Evolutionary conservation across 2,888 invertebrate species (phyloP).

Genomic region (Apodemia duryi): DNA sequence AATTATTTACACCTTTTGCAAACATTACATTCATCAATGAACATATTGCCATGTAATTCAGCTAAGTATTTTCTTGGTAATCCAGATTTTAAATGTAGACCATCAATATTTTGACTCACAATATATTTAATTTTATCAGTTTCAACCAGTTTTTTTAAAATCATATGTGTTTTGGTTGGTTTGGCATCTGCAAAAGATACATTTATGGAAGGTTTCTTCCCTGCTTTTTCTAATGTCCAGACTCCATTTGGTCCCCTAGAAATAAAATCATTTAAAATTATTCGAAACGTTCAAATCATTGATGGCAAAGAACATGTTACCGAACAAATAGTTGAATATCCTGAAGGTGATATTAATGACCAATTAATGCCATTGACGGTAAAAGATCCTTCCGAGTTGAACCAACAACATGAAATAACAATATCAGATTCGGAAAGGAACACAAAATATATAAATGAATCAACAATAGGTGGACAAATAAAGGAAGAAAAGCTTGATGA

Average conservation of each 20-base stretch:
- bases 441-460: not conserved
- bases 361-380: not conserved
- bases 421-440: not conserved
- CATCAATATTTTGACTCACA: constrained; percentile 99
- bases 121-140: constrained; percentile 86
- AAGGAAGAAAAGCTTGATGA: not conserved
- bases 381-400: not conserved
- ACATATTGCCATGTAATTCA: constrained; percentile 99
- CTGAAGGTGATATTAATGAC: constrained; percentile 10
- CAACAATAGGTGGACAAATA: not conserved
- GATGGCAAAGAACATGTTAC: constrained; percentile 89
- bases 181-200: constrained; percentile 93
- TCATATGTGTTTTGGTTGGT: constrained; percentile 97
- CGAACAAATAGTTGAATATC: constrained; percentile 85
- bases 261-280: constrained; percentile 69
- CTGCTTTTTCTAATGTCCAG: constrained; percentile 96
- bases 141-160: constrained; percentile 88
- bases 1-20: constrained; percentile 84
- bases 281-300: constrained; percentile 84
- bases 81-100: constrained; percentile 95
- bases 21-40: constrained; percentile 93
- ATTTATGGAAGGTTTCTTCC: constrained; percentile 89
- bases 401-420: not conserved
- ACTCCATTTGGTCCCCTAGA: constrained; percentile 94
- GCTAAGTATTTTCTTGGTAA: constrained; percentile 88